A percentile compares a stretch with the other conserved stretches of the same genome.
These are phyloP conservation scores for Drosophila saltans DNA, from an alignment of 1,140 invertebrate genomes.

Conservation along the genomic window DNA sequence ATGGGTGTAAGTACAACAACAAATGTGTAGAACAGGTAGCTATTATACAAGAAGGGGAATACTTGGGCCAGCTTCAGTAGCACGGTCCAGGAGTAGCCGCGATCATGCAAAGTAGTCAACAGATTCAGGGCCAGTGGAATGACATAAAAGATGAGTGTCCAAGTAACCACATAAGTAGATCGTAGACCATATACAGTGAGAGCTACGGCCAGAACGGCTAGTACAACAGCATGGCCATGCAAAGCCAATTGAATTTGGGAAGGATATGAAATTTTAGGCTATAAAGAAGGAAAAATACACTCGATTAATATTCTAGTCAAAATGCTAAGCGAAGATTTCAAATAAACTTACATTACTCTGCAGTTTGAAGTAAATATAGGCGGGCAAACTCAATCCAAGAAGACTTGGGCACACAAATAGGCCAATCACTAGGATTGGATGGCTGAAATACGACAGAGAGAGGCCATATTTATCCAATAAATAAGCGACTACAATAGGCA, in stretches of 20 bases:
- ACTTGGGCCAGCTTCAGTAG: constrained; percentile 83
- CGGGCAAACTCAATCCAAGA: constrained; percentile 50
- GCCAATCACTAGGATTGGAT: constrained; percentile 85
- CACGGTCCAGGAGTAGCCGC: constrained; percentile 85
- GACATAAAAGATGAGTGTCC: constrained; percentile 58
- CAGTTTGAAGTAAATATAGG: constrained; percentile 76
- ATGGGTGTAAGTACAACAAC: constrained; percentile 88
- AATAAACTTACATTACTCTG: constrained; percentile 42
- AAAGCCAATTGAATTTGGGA: constrained; percentile 56
- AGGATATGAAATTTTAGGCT: constrained; percentile 47
- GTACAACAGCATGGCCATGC: constrained; percentile 57
- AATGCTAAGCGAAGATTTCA: too few relatives aligned
- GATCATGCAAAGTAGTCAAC: constrained; percentile 53
- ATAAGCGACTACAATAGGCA: constrained; percentile 84
- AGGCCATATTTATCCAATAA: constrained; percentile 77
- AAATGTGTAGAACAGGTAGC: constrained; percentile 86
- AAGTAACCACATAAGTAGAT: constrained; percentile 53
- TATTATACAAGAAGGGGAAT: constrained; percentile 84
- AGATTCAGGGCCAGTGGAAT: constrained; percentile 53
- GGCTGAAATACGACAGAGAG: constrained; percentile 88
- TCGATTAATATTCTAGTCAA: too few relatives aligned
- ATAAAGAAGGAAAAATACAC: not conserved
- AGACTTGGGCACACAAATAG: constrained; percentile 83
- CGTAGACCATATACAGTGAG: constrained; percentile 49
- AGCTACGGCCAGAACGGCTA: constrained; percentile 37